phyloP scores from a whole-genome alignment of 2,113 vertebrate genomes.

The Ptychochromis oligacanthus region DNA sequence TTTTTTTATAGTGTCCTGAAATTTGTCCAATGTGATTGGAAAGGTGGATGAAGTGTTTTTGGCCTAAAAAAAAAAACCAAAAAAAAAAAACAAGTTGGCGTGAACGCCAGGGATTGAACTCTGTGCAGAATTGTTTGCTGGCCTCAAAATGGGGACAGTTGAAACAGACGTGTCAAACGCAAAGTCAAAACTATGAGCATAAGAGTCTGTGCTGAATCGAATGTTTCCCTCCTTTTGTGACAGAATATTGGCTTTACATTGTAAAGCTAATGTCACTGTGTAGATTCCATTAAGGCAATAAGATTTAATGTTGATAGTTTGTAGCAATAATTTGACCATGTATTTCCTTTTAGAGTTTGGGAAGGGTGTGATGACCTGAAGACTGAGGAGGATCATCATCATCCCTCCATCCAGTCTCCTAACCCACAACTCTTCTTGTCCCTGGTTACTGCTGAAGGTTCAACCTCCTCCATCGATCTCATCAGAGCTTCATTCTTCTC shows the following conservation, averaged over 20 bases:
- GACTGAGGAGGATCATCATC: not conserved
- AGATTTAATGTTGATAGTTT: not conserved
- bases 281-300: not conserved
- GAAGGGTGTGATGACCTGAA: not conserved
- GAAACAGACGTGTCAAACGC: too few relatives aligned
- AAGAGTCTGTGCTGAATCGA: too few relatives aligned
- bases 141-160: not conserved
- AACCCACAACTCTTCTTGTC: rapidly evolving
- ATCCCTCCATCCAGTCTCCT: not conserved
- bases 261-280: not conserved
- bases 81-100: too few relatives aligned
- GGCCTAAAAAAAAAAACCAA: too few relatives aligned
- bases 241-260: too few relatives aligned
- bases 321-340: rapidly evolving
- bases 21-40: too few relatives aligned
- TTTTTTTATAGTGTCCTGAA: too few relatives aligned
- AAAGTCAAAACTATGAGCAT: too few relatives aligned
- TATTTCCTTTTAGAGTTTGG: not conserved
- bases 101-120: too few relatives aligned
- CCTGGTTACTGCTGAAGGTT: not conserved
- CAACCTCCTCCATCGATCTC: not conserved
- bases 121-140: not conserved
- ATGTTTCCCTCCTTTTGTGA: too few relatives aligned
- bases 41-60: too few relatives aligned
- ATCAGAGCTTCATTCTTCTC: not conserved